Percentiles rank a stretch among this genome's conserved stretches.
phyloP scores from a whole-genome alignment of 2,797 vertebrate genomes.

The Hephaestus fuliginosus region DNA sequence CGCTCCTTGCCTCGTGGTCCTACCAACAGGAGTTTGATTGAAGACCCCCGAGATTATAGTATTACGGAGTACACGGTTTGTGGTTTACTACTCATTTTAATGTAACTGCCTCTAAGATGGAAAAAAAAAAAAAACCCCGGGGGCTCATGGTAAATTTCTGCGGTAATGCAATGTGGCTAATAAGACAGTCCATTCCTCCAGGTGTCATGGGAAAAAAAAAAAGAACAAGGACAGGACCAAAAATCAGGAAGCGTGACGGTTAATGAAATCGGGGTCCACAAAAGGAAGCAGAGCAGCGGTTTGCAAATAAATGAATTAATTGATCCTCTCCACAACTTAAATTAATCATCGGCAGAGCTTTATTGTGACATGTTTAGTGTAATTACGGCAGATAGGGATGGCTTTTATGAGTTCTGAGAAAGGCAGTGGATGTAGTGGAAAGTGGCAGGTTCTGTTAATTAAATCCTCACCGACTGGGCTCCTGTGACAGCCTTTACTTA shows the following conservation, averaged over 20 bases:
- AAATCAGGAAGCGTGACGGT: constrained; percentile 67
- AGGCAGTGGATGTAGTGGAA: constrained; percentile 79
- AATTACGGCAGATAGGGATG: constrained; percentile 79
- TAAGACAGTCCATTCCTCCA: constrained; percentile 74
- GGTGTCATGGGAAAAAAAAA: constrained; percentile 48
- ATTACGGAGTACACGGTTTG: constrained; percentile 65
- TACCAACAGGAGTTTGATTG: constrained; percentile 73
- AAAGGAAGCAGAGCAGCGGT: constrained; percentile 58
- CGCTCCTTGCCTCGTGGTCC: constrained; percentile 64
- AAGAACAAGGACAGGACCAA: constrained; percentile 66
- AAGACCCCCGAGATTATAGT: constrained; percentile 72
- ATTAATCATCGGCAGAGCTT: constrained; percentile 78
- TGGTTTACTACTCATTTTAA: constrained; percentile 74
- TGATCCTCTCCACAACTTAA: constrained; percentile 77
- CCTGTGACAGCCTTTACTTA: constrained; percentile 83
- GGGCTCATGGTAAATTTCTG: constrained; percentile 68
- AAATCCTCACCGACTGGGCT: constrained; percentile 79
- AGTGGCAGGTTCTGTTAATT: constrained; percentile 84
- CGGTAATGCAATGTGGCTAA: constrained; percentile 69
- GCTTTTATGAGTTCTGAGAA: constrained; percentile 81
- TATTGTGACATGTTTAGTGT: constrained; percentile 81
- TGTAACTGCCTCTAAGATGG: constrained; percentile 55
- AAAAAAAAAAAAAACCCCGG: constrained; percentile 58
- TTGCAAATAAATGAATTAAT: constrained; percentile 81
- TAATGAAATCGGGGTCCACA: constrained; percentile 69